A percentile compares a stretch with the other conserved stretches of the same genome.
Conservation (phyloP, 2,888 invertebrate genomes). For the Silvanus unidentatus region DNA sequence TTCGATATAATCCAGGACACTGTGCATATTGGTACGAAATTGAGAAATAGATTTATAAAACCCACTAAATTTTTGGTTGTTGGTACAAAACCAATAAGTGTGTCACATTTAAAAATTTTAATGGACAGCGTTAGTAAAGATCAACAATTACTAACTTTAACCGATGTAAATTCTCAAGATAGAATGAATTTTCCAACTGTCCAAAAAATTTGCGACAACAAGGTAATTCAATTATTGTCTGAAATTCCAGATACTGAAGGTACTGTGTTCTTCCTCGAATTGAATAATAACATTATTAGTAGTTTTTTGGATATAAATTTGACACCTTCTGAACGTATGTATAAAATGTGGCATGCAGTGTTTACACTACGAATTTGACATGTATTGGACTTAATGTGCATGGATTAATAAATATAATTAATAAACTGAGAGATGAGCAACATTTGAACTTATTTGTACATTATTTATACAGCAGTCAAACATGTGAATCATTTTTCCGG, state of each 20-base stretch:
- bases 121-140: constrained; percentile 22
- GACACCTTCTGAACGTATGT: constrained; percentile 7
- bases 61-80: constrained; percentile 21
- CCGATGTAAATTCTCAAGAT: constrained; percentile 17
- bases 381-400: constrained; percentile 14
- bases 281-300: constrained; percentile 7
- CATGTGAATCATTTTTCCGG: constrained; percentile 15
- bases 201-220: constrained; percentile 20
- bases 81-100: constrained; percentile 20
- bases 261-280: constrained; percentile 7
- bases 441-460: constrained; percentile 9
- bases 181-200: constrained; percentile 28
- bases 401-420: constrained; percentile 8
- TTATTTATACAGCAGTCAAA: constrained; percentile 14
- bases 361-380: constrained; percentile 14
- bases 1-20: constrained; percentile 22
- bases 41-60: constrained; percentile 23
- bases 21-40: constrained; percentile 26
- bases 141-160: constrained; percentile 20
- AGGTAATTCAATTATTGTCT: constrained; percentile 8
- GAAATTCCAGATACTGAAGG: constrained; percentile 8
- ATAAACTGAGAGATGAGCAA: constrained; percentile 6
- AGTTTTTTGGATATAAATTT: constrained; percentile 9
- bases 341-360: constrained; percentile 11
- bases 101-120: constrained; percentile 20